Evolutionary conservation across 2,888 invertebrate species (phyloP), one percentile per base, ranked within the genome.

Genomic region (Quadroppia sp.): DNA sequence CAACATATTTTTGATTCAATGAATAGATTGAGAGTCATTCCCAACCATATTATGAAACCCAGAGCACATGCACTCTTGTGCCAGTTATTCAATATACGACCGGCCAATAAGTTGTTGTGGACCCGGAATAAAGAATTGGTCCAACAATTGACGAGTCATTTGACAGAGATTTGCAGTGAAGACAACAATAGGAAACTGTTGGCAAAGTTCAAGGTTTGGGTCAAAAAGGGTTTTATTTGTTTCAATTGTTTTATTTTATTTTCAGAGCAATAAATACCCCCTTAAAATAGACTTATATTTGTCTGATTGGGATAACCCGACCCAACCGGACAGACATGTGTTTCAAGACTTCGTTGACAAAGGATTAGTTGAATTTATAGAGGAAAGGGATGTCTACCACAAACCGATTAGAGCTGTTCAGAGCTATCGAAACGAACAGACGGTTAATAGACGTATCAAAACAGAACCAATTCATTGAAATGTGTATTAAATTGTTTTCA

Each of bases 281-380:
- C 42, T 42, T 2, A 67, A 42, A 42, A 67, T 67, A 13, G 67
- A 67, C 36, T 23, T 67, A 6, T 67, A 67, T 20, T 11, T 42
- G 6, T 3, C 28, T n/a, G 20, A 23, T 4, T 0, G 2, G 0
- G 20, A 40, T 3, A 42, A 67, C 15, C 36, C 4, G 40, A 42
- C 40, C 1, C 9, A 20, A 11, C 67, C 67, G 1, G 67, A 15
- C 3, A 36, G 23, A 40, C 67, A 67, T 32, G 67, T 42, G 1
- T 67, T 67, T 20, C 67, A 67, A 42, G 67, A 67, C 20, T 67
- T 40, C 15, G 67, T 67, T 3, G 42, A 42, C 42, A 42, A 42
- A 13, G 42, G 42, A 1, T 20, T 42, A 20, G 20, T 67, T 7
- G 67, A 67, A 23, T 67, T 42, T 23, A 2, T n/a, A 2, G 67